Evolutionary conservation across 2,888 invertebrate genomes (phyloP).

Genomic region (Cheilosia soror): DNA sequence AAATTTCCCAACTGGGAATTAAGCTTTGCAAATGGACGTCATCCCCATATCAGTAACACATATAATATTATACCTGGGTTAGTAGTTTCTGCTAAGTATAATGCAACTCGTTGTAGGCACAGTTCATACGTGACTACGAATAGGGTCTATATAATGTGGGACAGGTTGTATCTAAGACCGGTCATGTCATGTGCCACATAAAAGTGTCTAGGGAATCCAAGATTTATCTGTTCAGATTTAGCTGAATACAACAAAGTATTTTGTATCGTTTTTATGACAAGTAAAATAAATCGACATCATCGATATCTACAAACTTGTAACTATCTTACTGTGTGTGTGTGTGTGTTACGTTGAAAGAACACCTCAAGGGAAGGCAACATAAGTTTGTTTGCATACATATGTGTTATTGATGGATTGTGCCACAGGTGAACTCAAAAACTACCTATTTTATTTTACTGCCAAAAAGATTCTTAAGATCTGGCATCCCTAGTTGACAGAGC

Average conservation of each 20-base stretch:
- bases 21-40: constrained; percentile 16
- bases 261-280: constrained; percentile 13
- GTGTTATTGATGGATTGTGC: no score
- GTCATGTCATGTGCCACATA: background rate
- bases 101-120: background rate
- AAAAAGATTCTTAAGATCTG: no score
- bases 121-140: constrained; percentile 31
- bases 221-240: constrained; percentile 30
- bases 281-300: background rate
- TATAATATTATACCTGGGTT: constrained; percentile 27
- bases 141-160: background rate
- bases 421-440: no score
- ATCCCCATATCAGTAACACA: constrained; percentile 15
- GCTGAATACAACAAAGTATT: constrained; percentile 7
- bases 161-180: background rate
- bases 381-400: no score
- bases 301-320: background rate
- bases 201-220: constrained; percentile 17
- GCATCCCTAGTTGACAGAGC: no score
- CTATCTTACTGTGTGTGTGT: background rate
- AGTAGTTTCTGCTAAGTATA: constrained; percentile 17
- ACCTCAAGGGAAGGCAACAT: no score
- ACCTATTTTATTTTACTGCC: no score
- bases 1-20: constrained; percentile 34
- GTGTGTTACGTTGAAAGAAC: background rate